Percentiles rank a stretch among this genome's conserved stretches.
Conservation (phyloP, 2,797 vertebrate genomes). For the Syngnathus acus region DNA sequence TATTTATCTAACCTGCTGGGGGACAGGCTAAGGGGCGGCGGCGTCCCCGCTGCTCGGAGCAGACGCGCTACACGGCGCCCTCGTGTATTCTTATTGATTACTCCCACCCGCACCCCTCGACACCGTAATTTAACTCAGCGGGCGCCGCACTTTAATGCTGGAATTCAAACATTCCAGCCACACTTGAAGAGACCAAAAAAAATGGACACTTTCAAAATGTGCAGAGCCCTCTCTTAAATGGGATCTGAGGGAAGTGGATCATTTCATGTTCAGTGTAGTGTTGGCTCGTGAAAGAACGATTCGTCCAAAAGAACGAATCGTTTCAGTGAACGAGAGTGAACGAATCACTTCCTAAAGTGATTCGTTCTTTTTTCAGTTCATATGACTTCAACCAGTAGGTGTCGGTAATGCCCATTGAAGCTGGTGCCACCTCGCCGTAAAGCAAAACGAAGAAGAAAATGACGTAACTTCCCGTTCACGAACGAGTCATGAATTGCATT, state of each 20-base stretch:
- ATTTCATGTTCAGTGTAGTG: slow-evolving; percentile 44
- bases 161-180: slow-evolving; percentile 77
- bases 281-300: too few species aligned
- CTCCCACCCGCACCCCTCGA: slow-evolving; percentile 82
- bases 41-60: slow-evolving; percentile 86
- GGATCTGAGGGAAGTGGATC: slow-evolving; percentile 64
- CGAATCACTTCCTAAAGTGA: too few species aligned
- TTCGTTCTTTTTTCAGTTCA: too few species aligned
- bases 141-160: slow-evolving; percentile 77
- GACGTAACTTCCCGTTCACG: too few species aligned
- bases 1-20: slow-evolving; percentile 99
- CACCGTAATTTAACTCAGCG: slow-evolving; percentile 98
- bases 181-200: slow-evolving; percentile 68
- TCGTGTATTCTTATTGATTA: slow-evolving; percentile 95
- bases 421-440: too few species aligned
- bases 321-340: too few species aligned
- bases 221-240: slow-evolving; percentile 66
- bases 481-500: too few species aligned
- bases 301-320: too few species aligned
- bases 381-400: too few species aligned
- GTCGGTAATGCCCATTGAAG: too few species aligned
- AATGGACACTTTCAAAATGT: slow-evolving; percentile 76
- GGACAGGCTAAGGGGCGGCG: slow-evolving; percentile 81
- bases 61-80: slow-evolving; percentile 87
- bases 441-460: too few species aligned